Evolutionary conservation across 2,113 vertebrate species (phyloP), one percentile per base, ranked within the genome.

Genomic region (Actenoides hombroni): DNA sequence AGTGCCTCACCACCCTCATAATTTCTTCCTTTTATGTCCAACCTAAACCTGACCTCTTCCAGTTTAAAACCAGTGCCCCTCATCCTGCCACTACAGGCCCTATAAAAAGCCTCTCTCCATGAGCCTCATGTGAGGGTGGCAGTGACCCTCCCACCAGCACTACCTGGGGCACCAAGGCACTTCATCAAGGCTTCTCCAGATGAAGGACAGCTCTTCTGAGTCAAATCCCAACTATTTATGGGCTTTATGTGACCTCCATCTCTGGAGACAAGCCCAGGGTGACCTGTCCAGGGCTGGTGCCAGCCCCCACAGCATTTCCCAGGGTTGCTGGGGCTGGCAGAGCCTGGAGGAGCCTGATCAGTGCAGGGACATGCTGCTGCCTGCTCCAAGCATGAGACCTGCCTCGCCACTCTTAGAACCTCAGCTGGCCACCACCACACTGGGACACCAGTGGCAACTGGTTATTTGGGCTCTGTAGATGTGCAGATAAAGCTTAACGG

Each of bases 341-440:
- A 76, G 48, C 59, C 79, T 10, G 3, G 75, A 86, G 48, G n/a
- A 83, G 37, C 78, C 70, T 48, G 40, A 60, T 16, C 3, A 1
- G 23, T 9, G 49, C 83, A 89, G 53, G 54, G 57, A 71, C 1
- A 0, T 14, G 54, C 76, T 86, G 51, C 64, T 63, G 68, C 60
- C 57, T 78, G 65, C 77, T 78, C 71, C 1, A 0, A 81, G 2
- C 56, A 75, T 8, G 57, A 0, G 0, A 51, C 18, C 53, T 49
- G 51, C 74, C 51, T 67, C 0, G 0, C 64, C 0, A 0, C 53
- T 49, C 79, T 23, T 1, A 7, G 70, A 73, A 71, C 75, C 80
- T 81, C 88, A 23, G 64, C 44, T 16, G 3, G 67, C 35, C 80
- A 77, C 83, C 76, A 26, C 10, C 8, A 6, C 44, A 9, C 21